Percentiles rank a stretch among this genome's conserved stretches.
These are phyloP conservation scores for Trachemys scripta DNA, from an alignment of 2,113 vertebrate species.

Conservation along the genomic window DNA sequence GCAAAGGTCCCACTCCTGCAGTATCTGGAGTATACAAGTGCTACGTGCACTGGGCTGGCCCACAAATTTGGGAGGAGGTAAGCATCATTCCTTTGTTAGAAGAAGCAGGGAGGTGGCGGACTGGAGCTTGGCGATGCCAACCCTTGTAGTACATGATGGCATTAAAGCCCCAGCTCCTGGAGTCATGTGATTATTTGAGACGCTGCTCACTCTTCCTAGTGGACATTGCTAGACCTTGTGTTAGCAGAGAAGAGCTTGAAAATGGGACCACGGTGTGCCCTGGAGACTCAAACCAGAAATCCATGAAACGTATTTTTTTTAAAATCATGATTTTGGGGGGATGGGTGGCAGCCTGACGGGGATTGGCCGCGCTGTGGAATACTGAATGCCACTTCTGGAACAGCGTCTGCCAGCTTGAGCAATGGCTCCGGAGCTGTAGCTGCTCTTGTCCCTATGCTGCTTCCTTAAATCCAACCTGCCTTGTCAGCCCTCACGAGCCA, in stretches of 20 bases:
- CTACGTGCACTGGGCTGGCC: neutral
- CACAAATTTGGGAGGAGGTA: neutral
- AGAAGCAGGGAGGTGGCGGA: neutral
- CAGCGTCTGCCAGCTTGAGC: neutral
- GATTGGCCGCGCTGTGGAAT: neutral
- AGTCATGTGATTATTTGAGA: neutral
- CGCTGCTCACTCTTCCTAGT: neutral
- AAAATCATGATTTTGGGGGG: neutral
- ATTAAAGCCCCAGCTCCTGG: neutral
- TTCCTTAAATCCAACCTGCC: neutral
- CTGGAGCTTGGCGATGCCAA: neutral
- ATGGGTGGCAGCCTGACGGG: neutral
- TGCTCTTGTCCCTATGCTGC: neutral
- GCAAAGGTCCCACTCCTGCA: neutral
- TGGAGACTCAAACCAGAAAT: neutral
- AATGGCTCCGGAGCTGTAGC: neutral
- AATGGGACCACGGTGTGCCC: neutral
- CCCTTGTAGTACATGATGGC: neutral
- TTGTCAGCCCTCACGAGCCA: neutral
- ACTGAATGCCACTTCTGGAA: too few relatives aligned
- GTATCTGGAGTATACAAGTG: neutral
- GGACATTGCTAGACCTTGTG: neutral
- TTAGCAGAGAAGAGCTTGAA: neutral
- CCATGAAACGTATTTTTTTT: neutral
- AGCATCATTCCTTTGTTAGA: neutral